Percentiles rank a stretch among this genome's conserved stretches.
These are phyloP conservation scores for Salvelinus alpinus DNA, from an alignment of 2,113 vertebrate species.

Conservation along the genomic window DNA sequence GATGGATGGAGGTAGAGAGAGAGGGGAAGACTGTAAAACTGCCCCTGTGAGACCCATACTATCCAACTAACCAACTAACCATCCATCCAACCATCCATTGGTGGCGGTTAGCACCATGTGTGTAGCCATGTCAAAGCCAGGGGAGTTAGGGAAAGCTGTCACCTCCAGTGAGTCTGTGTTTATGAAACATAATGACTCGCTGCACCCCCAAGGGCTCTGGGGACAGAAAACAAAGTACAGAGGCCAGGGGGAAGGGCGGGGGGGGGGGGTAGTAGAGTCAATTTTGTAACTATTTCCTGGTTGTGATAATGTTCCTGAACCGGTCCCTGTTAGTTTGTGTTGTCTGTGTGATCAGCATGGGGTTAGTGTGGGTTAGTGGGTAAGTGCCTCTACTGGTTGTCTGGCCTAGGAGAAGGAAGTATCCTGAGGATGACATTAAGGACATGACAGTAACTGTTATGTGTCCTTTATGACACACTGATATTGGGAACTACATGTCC, in stretches of 20 bases:
- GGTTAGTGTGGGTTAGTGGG: background rate
- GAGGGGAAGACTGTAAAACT: constrained; percentile 29
- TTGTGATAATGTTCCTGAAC: too few species aligned
- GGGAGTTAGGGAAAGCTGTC: constrained; percentile 43
- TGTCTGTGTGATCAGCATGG: background rate
- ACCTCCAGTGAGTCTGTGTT: constrained; percentile 57
- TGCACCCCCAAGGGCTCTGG: constrained; percentile 42
- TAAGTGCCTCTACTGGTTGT: background rate
- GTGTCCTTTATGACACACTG: background rate
- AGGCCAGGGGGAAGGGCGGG: too few species aligned
- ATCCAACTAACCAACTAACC: background rate
- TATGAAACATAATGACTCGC: constrained; percentile 57
- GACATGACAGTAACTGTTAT: background rate
- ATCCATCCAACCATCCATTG: constrained; percentile 29
- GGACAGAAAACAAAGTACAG: constrained; percentile 16
- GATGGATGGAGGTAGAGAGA: background rate
- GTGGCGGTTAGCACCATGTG: constrained; percentile 62
- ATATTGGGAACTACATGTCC: background rate
- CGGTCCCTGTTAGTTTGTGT: background rate
- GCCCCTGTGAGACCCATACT: constrained; percentile 14
- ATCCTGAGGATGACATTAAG: background rate
- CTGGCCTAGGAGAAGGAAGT: background rate
- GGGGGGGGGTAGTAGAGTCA: too few species aligned
- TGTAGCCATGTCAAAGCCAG: constrained; percentile 47
- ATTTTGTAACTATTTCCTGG: too few species aligned